Percentiles rank a stretch among this genome's conserved stretches.
These are phyloP conservation scores for Actenoides hombroni DNA, from an alignment of 2,113 vertebrate species.

Conservation along the genomic window DNA sequence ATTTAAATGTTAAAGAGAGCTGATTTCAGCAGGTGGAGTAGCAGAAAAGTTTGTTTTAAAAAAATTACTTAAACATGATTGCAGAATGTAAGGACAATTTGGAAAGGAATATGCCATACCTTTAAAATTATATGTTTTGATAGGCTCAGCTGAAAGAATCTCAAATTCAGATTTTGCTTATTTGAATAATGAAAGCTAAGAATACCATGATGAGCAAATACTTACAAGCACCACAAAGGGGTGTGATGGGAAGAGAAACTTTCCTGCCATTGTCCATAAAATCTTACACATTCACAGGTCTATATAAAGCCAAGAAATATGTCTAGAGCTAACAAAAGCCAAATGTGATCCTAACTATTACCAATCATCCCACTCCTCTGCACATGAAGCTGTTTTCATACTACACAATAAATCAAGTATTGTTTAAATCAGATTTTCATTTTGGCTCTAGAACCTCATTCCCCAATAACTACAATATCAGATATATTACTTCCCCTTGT, in stretches of 20 bases:
- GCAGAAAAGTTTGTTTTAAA: neutral
- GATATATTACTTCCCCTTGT: neutral
- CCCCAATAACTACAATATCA: neutral
- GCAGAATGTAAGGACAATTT: neutral
- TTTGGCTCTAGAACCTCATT: neutral
- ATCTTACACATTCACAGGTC: neutral
- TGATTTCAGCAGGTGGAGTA: neutral
- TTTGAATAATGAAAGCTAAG: neutral
- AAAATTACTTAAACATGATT: neutral
- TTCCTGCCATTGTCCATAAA: neutral
- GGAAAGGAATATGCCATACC: neutral
- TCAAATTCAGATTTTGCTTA: neutral
- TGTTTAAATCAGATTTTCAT: neutral
- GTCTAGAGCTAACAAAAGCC: conserved; percentile 4
- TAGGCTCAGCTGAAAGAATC: neutral
- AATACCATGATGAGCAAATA: neutral
- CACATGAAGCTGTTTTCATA: neutral
- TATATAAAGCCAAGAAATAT: neutral
- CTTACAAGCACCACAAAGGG: neutral
- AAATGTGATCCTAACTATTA: neutral
- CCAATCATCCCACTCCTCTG: neutral
- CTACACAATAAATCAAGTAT: neutral
- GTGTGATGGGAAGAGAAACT: neutral
- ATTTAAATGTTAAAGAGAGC: neutral
- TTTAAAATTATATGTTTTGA: neutral